These are phyloP conservation scores for Conistra vaccinii DNA, from an alignment of 2,888 invertebrate species.

Conservation along the genomic window DNA sequence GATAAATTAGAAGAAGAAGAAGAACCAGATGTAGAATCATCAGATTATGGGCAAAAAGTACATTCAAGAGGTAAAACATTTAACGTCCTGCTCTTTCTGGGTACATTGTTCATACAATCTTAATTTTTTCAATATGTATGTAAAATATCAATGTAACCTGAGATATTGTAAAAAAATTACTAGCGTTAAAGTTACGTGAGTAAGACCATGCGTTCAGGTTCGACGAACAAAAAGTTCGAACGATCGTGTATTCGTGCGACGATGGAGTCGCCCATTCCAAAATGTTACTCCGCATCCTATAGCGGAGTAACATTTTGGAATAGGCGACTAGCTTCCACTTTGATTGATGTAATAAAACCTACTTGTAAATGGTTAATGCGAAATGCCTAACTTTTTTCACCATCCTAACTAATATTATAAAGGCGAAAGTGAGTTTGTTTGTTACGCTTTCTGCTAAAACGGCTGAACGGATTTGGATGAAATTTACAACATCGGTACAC, in stretches of 20 bases:
- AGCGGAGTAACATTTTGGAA: background rate
- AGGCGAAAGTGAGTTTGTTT: no score
- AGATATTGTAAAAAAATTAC: background rate
- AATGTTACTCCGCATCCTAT: no score
- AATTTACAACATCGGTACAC: no score
- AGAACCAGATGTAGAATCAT: conserved; percentile 61
- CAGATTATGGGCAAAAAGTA: conserved; percentile 57
- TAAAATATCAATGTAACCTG: background rate
- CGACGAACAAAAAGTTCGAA: no score
- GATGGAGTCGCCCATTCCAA: no score
- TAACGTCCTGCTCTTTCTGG: background rate
- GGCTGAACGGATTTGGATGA: no score
- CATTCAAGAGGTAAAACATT: conserved; percentile 61
- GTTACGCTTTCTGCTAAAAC: no score
- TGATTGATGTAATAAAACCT: background rate
- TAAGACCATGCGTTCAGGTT: no score
- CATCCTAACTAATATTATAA: no score
- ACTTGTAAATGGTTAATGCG: background rate
- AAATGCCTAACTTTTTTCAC: background rate
- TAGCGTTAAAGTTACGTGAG: no score
- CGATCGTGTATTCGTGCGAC: no score
- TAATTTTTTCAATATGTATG: background rate
- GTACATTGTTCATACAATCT: background rate
- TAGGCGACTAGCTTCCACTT: background rate
- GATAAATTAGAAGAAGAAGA: conserved; percentile 47